Conservation (phyloP, 2,888 invertebrate genomes). For the Anthrax anthrax region DNA sequence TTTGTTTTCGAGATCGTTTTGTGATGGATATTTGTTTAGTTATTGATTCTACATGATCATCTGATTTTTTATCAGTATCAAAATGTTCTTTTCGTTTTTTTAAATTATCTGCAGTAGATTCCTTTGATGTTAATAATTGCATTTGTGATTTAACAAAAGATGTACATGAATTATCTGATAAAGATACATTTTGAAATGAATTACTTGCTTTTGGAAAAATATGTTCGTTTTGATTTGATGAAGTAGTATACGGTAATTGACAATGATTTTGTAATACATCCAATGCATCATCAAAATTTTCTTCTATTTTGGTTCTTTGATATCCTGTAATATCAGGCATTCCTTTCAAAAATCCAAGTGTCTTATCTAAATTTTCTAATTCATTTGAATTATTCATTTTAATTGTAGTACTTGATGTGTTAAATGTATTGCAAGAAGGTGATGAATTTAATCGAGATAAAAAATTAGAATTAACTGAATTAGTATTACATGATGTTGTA, state of each 20-base stretch:
- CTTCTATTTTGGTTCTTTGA: slow-evolving; percentile 86
- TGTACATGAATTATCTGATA: slow-evolving; percentile 14
- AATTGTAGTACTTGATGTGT: too few relatives aligned
- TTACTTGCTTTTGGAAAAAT: slow-evolving; percentile 24
- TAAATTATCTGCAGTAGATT: slow-evolving; percentile 34
- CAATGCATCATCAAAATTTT: slow-evolving; percentile 87
- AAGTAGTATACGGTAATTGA: slow-evolving; percentile 54
- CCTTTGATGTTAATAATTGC: slow-evolving; percentile 21
- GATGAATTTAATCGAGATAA: too few relatives aligned
- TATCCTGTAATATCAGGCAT: slow-evolving; percentile 51
- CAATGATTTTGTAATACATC: slow-evolving; percentile 90
- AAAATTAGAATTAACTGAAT: too few relatives aligned
- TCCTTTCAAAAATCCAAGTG: slow-evolving; percentile 75
- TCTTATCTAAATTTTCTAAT: slow-evolving; percentile 71
- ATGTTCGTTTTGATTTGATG: slow-evolving; percentile 32
- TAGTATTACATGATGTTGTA: too few relatives aligned
- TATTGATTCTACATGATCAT: slow-evolving; percentile 28
- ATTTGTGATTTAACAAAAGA: slow-evolving; percentile 35
- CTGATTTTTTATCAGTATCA: slow-evolving; percentile 41
- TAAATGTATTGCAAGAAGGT: slow-evolving; percentile 35
- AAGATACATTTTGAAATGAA: slow-evolving; percentile 37
- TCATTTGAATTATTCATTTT: slow-evolving; percentile 60
- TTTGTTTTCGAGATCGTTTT: slow-evolving; percentile 65
- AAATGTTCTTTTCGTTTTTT: slow-evolving; percentile 64
- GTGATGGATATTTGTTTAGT: slow-evolving; percentile 42